Evolutionary conservation across 2,888 invertebrate genomes (phyloP).

Genomic region (Brachylomia viminalis): DNA sequence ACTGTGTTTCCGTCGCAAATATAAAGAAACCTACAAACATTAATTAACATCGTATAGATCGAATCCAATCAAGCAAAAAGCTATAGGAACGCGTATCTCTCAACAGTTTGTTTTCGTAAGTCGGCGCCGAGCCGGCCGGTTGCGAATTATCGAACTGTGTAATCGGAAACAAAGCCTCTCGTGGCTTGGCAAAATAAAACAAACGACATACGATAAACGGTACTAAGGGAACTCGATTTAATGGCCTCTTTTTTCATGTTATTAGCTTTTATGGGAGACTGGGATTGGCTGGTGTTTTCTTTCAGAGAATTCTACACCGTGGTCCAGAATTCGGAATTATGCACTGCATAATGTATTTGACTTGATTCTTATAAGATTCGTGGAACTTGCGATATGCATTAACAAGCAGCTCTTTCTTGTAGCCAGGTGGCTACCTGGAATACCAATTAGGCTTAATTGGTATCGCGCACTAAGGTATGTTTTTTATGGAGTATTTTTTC

Average conservation of each 20-base stretch:
- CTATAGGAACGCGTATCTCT: constrained; percentile 19
- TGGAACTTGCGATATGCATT: not conserved
- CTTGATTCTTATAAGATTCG: not conserved
- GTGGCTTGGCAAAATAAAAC: constrained; percentile 50
- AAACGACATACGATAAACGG: constrained; percentile 44
- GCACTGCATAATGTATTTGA: not conserved
- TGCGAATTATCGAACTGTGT: constrained; percentile 59
- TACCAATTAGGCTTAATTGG: not conserved
- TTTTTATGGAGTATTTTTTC: constrained; percentile 57
- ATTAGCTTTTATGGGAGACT: constrained; percentile 27
- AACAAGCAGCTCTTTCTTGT: not conserved
- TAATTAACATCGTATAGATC: constrained; percentile 35
- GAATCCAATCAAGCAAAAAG: constrained; percentile 38
- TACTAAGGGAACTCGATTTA: constrained; percentile 40
- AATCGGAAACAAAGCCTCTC: constrained; percentile 59
- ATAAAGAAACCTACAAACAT: constrained; percentile 16
- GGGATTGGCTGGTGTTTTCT: not conserved
- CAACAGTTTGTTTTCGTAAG: constrained; percentile 40
- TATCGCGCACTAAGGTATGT: not conserved
- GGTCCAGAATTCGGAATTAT: not conserved
- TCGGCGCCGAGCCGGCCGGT: constrained; percentile 4
- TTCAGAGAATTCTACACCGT: not conserved
- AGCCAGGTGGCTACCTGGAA: not conserved
- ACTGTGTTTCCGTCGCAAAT: constrained; percentile 1
- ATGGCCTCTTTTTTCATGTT: constrained; percentile 25